phyloP scores from a whole-genome alignment of 2,888 invertebrate genomes.

The Pyrrhosoma nymphula region DNA sequence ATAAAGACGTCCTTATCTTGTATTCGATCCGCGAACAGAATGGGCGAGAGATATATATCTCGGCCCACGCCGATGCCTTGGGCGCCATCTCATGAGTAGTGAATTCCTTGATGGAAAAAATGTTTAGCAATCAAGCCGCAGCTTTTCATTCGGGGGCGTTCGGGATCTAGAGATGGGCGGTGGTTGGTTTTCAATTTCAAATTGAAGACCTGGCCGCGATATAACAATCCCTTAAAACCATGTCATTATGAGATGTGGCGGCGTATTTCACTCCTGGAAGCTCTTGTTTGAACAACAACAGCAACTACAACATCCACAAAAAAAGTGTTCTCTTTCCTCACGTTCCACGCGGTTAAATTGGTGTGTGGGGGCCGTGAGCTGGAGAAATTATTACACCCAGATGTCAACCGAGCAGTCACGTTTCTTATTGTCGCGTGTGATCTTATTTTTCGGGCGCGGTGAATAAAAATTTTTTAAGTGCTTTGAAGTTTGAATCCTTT shows the following conservation, averaged over 20 bases:
- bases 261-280: background rate
- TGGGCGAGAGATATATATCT: constrained; percentile 36
- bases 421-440: constrained; percentile 29
- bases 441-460: constrained; percentile 48
- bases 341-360: background rate
- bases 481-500: constrained; percentile 7
- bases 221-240: constrained; percentile 41
- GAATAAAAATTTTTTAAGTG: background rate
- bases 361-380: background rate
- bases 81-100: background rate
- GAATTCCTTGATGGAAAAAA: background rate
- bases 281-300: background rate
- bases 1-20: constrained; percentile 37
- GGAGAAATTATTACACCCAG: constrained; percentile 29
- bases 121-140: background rate
- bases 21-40: constrained; percentile 26
- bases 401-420: background rate
- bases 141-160: background rate
- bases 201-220: background rate
- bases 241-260: background rate
- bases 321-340: background rate
- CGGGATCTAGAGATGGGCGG: background rate
- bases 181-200: constrained; percentile 50
- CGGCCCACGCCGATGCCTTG: constrained; percentile 24
- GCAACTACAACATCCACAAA: background rate